Evolutionary conservation across 1,140 invertebrate genomes (phyloP).

Genomic region (Probaryconus sp.): DNA sequence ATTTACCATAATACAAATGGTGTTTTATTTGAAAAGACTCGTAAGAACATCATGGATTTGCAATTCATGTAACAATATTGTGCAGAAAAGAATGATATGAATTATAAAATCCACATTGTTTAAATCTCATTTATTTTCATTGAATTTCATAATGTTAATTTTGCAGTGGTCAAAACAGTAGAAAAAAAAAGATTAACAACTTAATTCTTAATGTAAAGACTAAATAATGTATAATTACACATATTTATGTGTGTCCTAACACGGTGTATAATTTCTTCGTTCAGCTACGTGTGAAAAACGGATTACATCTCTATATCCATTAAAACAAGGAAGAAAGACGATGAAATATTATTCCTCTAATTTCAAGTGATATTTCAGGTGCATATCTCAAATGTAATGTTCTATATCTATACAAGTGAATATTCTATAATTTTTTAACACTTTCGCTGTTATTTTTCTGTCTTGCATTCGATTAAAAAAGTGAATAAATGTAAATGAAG

Average conservation of each 20-base stretch:
- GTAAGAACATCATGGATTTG: conserved; percentile 25
- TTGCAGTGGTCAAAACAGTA: no score
- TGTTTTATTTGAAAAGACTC: conserved; percentile 10
- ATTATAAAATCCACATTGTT: neutral
- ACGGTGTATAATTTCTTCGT: conserved; percentile 24
- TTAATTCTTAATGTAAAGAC: conserved; percentile 3
- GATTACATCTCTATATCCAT: conserved; percentile 19
- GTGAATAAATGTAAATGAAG: no score
- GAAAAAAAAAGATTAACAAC: neutral
- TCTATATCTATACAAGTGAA: conserved; percentile 14
- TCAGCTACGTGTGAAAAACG: conserved; percentile 46
- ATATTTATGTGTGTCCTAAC: conserved; percentile 20
- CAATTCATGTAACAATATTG: conserved; percentile 21
- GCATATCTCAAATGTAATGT: conserved; percentile 39
- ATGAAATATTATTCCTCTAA: conserved; percentile 11
- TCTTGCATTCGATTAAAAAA: neutral
- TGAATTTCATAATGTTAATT: neutral
- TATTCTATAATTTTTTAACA: conserved; percentile 31
- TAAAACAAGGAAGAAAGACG: conserved; percentile 14
- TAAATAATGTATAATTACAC: conserved; percentile 38
- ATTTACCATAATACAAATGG: conserved; percentile 33
- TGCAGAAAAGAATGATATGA: neutral
- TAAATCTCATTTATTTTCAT: neutral
- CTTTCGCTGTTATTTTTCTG: conserved; percentile 26
- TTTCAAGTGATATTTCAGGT: conserved; percentile 20